Evolutionary conservation across 64 coral and sea anemone genomes (phyloP).

Genomic region (Catalaphyllia jardinei): DNA sequence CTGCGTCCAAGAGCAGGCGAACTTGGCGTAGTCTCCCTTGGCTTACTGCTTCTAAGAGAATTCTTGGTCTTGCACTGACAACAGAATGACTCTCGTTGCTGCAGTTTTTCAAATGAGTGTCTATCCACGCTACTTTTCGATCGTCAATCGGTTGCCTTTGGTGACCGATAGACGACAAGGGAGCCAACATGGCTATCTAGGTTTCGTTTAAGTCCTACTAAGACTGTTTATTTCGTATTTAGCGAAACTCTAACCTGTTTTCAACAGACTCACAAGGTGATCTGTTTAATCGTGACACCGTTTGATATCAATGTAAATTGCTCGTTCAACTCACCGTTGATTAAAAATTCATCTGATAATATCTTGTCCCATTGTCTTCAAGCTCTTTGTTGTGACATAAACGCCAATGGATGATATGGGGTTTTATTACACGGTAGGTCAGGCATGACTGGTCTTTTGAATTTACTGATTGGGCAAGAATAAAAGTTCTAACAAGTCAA

Average conservation of each 20-base stretch:
- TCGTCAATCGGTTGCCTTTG: conserved; percentile 8
- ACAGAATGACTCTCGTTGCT: neutral
- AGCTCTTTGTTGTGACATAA: conserved; percentile 15
- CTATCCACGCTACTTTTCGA: conserved; percentile 1
- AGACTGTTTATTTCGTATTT: neutral
- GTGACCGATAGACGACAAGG: neutral
- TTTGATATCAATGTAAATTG: conserved; percentile 8
- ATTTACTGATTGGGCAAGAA: neutral
- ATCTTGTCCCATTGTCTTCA: neutral
- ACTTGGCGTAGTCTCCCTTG: conserved; percentile 74
- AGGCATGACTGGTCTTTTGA: conserved; percentile 23
- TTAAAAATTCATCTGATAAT: conserved; percentile 32
- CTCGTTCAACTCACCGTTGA: conserved; percentile 5
- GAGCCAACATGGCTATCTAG: neutral
- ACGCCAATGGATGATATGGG: conserved; percentile 11
- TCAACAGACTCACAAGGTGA: neutral
- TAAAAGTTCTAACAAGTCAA: neutral
- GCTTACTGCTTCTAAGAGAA: conserved; percentile 83
- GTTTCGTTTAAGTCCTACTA: neutral
- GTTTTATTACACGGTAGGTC: conserved; percentile 25
- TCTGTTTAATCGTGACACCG: neutral
- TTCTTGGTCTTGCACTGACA: conserved; percentile 56
- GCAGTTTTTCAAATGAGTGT: neutral
- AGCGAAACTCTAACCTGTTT: neutral
- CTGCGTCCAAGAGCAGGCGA: conserved; percentile 79